Percentiles rank a stretch among this genome's conserved stretches.
phyloP scores from a whole-genome alignment of 2,888 invertebrate genomes.

The Chelonus formosanus region DNA sequence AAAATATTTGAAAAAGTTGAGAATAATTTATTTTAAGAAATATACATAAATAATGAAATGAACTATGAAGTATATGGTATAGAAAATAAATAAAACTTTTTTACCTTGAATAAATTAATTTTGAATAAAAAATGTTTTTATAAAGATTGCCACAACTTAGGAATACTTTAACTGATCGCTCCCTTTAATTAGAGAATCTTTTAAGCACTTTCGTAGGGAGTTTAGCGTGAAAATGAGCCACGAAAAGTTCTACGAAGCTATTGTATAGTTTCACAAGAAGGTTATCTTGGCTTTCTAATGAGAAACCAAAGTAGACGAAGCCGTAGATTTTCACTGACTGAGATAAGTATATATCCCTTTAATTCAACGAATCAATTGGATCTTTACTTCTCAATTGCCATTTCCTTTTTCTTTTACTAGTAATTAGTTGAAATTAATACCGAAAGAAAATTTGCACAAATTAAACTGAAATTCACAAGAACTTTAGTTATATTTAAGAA shows the following conservation, averaged over 20 bases:
- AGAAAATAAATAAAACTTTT: no score
- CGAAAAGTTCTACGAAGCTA: constrained; percentile 3
- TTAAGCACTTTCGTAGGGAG: constrained; percentile 1
- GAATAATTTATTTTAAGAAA: no score
- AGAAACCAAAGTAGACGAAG: constrained; percentile 1
- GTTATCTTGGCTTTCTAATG: constrained; percentile 2
- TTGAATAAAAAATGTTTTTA: not conserved
- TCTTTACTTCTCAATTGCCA: not conserved
- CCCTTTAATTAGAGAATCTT: constrained; percentile 9
- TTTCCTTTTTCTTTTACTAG: not conserved
- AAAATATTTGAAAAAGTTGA: no score
- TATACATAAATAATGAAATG: no score
- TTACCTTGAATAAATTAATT: not conserved
- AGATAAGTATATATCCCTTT: constrained; percentile 3
- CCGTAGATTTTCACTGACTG: constrained; percentile 1
- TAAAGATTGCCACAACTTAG: not conserved
- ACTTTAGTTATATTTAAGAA: no score
- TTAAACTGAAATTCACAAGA: no score
- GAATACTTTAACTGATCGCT: not conserved
- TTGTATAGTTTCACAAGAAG: not conserved
- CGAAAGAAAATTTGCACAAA: not conserved
- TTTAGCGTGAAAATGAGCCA: not conserved
- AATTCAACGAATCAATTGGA: not conserved
- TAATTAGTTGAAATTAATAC: not conserved
- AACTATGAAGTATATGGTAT: no score